These are phyloP conservation scores for Hirundichthys speculiger DNA, from an alignment of 2,113 vertebrate species.

Conservation along the genomic window DNA sequence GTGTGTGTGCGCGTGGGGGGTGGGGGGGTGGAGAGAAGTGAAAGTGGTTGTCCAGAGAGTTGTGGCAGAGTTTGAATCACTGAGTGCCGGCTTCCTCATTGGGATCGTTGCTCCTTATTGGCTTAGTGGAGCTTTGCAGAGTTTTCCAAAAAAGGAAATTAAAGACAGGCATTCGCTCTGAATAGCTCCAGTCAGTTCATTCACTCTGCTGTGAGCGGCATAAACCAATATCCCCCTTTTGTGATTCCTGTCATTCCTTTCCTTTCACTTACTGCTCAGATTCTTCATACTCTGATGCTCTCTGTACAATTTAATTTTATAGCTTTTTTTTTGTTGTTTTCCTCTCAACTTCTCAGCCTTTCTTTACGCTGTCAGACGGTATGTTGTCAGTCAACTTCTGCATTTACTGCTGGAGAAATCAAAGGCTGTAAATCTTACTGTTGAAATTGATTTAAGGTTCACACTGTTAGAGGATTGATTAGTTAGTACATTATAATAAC, in stretches of 20 bases:
- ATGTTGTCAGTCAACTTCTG: no score
- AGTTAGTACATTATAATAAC: no score
- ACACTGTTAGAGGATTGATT: no score
- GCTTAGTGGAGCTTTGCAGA: constrained; percentile 78
- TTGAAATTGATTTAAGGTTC: no score
- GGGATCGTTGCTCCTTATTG: constrained; percentile 71
- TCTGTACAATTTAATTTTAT: no score
- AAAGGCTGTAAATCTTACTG: no score
- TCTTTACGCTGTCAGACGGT: no score
- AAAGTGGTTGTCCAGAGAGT: constrained; percentile 11
- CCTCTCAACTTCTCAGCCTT: no score
- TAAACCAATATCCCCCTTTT: constrained; percentile 33
- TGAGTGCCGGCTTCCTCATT: constrained; percentile 30
- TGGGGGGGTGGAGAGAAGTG: constrained; percentile 8
- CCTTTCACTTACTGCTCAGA: not conserved
- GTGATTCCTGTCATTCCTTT: constrained; percentile 41
- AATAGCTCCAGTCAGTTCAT: constrained; percentile 66
- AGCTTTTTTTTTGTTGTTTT: no score
- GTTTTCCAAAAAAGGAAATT: constrained; percentile 79
- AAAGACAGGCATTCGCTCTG: constrained; percentile 66
- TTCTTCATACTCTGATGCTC: not conserved
- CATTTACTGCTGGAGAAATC: no score
- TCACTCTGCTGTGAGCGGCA: constrained; percentile 20
- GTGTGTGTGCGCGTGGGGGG: no score
- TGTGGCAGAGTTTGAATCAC: constrained; percentile 28